Conservation (phyloP, 2,797 vertebrate genomes). For the Balearica regulorum region DNA sequence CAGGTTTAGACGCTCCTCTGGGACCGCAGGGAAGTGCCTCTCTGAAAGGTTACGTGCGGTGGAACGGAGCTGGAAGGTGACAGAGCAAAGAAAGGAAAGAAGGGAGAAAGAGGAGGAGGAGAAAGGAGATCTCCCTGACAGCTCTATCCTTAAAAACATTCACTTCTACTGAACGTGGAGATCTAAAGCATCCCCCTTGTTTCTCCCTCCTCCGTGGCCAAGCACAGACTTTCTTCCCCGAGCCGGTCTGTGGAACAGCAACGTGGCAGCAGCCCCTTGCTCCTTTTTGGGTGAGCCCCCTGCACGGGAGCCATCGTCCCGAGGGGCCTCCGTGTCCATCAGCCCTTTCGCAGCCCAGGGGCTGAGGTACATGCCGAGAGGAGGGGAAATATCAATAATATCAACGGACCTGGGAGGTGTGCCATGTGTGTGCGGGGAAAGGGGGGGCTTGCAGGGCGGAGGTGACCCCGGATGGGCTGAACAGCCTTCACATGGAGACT, state of each 20-base stretch:
- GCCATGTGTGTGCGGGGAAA: background rate
- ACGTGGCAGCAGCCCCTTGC: background rate
- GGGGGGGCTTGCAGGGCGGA: background rate
- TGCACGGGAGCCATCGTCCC: background rate
- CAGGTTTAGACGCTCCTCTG: background rate
- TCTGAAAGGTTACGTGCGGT: background rate
- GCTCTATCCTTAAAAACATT: background rate
- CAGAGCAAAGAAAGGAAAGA: background rate
- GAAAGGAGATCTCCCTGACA: background rate
- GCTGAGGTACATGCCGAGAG: background rate
- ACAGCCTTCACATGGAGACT: background rate
- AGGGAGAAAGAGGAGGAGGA: background rate
- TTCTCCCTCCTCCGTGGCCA: background rate
- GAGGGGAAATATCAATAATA: background rate
- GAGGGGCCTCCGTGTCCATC: fast-evolving
- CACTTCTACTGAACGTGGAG: background rate
- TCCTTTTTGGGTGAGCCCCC: fast-evolving
- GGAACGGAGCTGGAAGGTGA: background rate
- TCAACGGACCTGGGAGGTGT: background rate
- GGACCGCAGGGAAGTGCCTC: background rate
- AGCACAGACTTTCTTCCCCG: background rate
- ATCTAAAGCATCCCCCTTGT: background rate
- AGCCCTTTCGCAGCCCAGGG: background rate
- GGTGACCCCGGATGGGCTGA: background rate
- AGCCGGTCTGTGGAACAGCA: background rate